Evolutionary conservation across 2,113 vertebrate genomes (phyloP), one percentile per base, ranked within the genome.

Genomic region (Collichthys lucidus): DNA sequence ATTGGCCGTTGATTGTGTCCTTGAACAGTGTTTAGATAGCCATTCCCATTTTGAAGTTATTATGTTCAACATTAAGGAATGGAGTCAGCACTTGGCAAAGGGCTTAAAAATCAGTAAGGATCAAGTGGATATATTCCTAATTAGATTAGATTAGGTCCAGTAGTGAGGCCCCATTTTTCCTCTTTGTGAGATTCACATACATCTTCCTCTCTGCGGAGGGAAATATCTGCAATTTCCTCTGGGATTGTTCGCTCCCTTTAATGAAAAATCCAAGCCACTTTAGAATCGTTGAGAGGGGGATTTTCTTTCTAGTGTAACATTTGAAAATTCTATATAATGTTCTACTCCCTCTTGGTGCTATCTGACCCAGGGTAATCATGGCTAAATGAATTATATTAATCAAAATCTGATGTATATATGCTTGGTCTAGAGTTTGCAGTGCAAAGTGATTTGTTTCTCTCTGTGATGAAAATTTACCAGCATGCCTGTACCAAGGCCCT

Each of bases 61-160:
- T 77, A 64, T 85, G 59, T 67, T 79, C 62, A 69, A 63, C 35
- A 60, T n/a, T 22, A 71, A 59, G 31, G 70, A 61, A 68, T 80
- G 46, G 77, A 80, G 64, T 70, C 63, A 79, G 40, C 29, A 24
- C 17, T 83, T 86, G 87, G 75, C 85, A 74, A 47, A 63, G 11
- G 31, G 20, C 42, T 68, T 5, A 46, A 66, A 84, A 83, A 79
- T 85, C 79, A 80, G 77, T 19, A 20, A 66, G 65, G 77, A 82
- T 85, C 22, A 88, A 80, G 75, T 82, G 66, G 56, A 82, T 86
- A 63, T 73, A 57, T 83, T 69, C 24, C 71, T 89, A 53, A 87
- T 86, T 85, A 74, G 55, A 77, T 88, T 90, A 88, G 76, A 90
- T 82, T 65, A 64, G 60, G 22, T 80, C 67, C 53, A 72, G 55